Percentiles rank a stretch among this genome's conserved stretches.
These are phyloP conservation scores for Nycticebus coucang DNA, from an alignment of 2,113 vertebrate genomes.

Conservation along the genomic window DNA sequence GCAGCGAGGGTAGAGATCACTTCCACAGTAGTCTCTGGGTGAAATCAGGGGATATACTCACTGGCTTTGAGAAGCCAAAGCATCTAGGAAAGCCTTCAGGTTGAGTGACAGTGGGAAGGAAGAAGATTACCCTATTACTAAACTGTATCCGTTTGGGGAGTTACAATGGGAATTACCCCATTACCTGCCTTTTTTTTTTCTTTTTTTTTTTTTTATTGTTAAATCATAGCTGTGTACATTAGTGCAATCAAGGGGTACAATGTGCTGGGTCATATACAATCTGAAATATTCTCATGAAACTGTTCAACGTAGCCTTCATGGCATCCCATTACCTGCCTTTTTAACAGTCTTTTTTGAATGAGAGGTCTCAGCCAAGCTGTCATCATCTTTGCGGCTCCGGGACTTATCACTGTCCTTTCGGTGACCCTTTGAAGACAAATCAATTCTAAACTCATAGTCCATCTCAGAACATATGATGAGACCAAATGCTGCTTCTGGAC, in stretches of 20 bases:
- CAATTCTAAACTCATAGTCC: conserved; percentile 64
- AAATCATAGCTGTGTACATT: too few species aligned
- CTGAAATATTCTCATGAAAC: too few species aligned
- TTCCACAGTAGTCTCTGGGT: background rate
- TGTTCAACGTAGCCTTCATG: too few species aligned
- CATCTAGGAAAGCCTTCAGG: background rate
- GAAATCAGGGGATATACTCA: background rate
- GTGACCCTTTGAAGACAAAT: conserved; percentile 80
- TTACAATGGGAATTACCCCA: conserved; percentile 63
- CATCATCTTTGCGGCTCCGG: conserved; percentile 80
- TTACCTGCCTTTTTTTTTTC: conserved; percentile 83
- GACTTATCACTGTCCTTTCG: conserved; percentile 83
- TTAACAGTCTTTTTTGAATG: conserved; percentile 83
- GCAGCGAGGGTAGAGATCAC: background rate
- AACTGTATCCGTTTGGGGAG: background rate
- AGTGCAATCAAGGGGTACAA: too few species aligned
- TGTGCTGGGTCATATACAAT: too few species aligned
- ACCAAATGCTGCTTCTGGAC: conserved; percentile 13
- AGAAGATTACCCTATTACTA: background rate
- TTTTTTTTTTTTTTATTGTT: too few species aligned
- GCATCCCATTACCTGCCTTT: conserved; percentile 84
- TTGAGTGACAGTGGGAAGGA: background rate
- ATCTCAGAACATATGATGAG: conserved; percentile 44
- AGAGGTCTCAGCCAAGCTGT: conserved; percentile 75
- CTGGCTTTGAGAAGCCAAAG: background rate